Percentiles rank a stretch among this genome's conserved stretches.
Evolutionary conservation across 2,797 vertebrate species (phyloP).

Genomic region (Crenichthys baileyi): DNA sequence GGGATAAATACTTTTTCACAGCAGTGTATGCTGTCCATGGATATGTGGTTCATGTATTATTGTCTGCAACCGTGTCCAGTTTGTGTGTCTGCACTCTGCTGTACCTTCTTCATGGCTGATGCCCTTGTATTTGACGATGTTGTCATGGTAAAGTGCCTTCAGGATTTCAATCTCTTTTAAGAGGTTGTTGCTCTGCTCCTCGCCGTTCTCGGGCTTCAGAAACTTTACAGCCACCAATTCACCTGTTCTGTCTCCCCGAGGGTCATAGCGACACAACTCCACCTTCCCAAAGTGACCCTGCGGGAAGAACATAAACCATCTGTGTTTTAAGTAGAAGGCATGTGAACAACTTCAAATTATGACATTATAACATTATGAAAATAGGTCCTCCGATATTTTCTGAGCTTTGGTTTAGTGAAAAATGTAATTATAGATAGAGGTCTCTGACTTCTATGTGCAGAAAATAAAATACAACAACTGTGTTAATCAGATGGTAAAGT

Average conservation of each 20-base stretch:
- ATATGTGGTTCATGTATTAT: background rate
- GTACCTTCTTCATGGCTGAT: conserved; percentile 96
- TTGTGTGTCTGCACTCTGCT: background rate
- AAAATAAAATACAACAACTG: background rate
- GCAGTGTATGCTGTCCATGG: no score
- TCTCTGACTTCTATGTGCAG: background rate
- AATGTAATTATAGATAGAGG: background rate
- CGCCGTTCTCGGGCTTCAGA: conserved; percentile 91
- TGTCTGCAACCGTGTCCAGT: background rate
- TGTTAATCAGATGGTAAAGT: background rate
- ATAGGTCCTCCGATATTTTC: background rate
- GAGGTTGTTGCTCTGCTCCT: conserved; percentile 92
- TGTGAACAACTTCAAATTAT: background rate
- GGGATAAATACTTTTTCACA: background rate
- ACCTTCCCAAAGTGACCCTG: conserved; percentile 98
- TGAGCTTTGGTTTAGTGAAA: background rate
- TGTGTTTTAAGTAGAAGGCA: background rate
- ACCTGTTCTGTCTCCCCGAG: conserved; percentile 92
- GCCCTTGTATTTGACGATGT: conserved; percentile 98
- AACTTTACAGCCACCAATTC: conserved; percentile 97
- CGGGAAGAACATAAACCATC: background rate
- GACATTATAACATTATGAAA: background rate
- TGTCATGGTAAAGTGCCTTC: conserved; percentile 94
- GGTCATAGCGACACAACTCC: conserved; percentile 95
- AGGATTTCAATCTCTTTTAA: conserved; percentile 94